These are phyloP conservation scores for Synergus japonicus DNA, from an alignment of 2,888 invertebrate genomes.

Conservation along the genomic window DNA sequence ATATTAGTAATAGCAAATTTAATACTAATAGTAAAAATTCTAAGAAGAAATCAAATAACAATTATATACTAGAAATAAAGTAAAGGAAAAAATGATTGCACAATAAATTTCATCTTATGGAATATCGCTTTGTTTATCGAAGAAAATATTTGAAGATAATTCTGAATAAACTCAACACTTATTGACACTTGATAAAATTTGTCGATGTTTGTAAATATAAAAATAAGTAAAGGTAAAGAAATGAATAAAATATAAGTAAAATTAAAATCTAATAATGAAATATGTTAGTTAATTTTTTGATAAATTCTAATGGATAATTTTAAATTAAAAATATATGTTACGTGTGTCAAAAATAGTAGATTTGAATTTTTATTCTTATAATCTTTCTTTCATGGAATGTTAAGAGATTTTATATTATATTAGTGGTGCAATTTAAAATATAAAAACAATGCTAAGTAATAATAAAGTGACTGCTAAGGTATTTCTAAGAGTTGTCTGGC, in stretches of 20 bases:
- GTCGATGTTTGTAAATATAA: neutral
- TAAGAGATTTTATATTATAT: neutral
- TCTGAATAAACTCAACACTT: neutral
- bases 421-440: slow-evolving; percentile 6
- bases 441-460: slow-evolving; percentile 11
- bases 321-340: neutral
- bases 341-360: slow-evolving; percentile 21
- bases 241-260: neutral
- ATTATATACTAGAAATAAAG: neutral
- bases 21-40: neutral
- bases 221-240: neutral
- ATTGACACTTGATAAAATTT: neutral
- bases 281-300: neutral
- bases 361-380: neutral
- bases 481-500: slow-evolving; percentile 52
- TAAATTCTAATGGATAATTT: too few relatives aligned
- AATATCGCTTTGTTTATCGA: neutral
- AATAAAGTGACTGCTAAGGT: slow-evolving; percentile 20
- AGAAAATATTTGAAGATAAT: neutral
- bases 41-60: slow-evolving; percentile 5
- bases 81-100: neutral
- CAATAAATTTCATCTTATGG: neutral
- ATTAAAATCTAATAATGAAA: neutral
- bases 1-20: neutral
- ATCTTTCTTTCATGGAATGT: slow-evolving; percentile 12